These are phyloP conservation scores for Drosophila nr. medialis DNA, from an alignment of 2,888 invertebrate species.

Conservation along the genomic window DNA sequence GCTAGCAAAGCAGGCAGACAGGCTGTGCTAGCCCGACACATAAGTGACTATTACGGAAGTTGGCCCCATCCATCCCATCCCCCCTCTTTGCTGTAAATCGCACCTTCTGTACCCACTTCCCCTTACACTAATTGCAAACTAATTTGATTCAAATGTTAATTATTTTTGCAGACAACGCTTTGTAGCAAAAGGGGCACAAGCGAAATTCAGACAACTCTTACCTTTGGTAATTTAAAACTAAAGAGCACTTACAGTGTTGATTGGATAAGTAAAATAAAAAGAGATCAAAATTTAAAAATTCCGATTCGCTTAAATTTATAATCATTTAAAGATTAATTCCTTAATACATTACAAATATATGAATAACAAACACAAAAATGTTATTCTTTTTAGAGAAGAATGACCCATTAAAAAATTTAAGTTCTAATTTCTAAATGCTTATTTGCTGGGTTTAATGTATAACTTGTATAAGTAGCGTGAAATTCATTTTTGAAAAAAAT, in stretches of 20 bases:
- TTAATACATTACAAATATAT: not conserved
- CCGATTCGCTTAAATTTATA: not conserved
- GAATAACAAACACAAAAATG: not conserved
- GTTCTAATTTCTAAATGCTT: not conserved
- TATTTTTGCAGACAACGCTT: conserved; percentile 57
- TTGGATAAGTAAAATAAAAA: not conserved
- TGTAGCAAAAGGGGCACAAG: conserved; percentile 2
- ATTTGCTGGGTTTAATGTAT: not conserved
- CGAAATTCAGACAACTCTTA: conserved; percentile 23
- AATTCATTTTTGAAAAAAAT: not conserved
- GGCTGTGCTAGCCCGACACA: not conserved
- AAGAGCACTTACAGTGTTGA: conserved; percentile 19
- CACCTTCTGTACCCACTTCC: conserved; percentile 1
- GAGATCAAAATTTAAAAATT: not conserved
- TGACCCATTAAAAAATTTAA: not conserved
- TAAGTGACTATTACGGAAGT: conserved; percentile 40
- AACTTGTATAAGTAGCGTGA: not conserved
- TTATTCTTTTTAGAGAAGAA: not conserved
- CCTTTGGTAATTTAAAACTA: conserved; percentile 7
- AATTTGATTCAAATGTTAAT: conserved; percentile 73
- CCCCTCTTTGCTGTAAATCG: not conserved
- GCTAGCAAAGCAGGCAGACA: not conserved
- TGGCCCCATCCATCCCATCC: not conserved
- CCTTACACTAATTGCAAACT: conserved; percentile 66
- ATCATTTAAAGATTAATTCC: not conserved